Evolutionary conservation across 1,140 invertebrate species (phyloP).

Genomic region (Leptonema lineaticorne): DNA sequence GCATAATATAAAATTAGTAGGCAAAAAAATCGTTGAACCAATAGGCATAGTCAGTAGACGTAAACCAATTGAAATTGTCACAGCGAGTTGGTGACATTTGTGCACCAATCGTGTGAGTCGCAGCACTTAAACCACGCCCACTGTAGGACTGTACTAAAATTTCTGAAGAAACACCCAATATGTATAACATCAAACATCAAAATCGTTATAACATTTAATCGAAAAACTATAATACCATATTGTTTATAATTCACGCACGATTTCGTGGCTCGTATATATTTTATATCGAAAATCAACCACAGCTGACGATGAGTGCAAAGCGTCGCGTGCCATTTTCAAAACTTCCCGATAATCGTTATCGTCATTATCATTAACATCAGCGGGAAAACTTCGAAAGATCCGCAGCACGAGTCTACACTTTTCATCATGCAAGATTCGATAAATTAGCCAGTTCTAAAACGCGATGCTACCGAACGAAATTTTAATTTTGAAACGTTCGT

Average conservation of each 20-base stretch:
- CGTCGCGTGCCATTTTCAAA: slow-evolving; percentile 21
- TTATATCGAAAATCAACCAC: background rate
- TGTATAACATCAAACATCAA: background rate
- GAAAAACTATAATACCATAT: background rate
- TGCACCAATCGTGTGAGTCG: slow-evolving; percentile 2
- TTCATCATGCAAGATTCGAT: slow-evolving; percentile 10
- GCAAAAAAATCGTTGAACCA: too few species aligned
- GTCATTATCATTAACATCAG: slow-evolving; percentile 21
- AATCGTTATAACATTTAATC: background rate
- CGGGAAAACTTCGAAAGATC: slow-evolving; percentile 13
- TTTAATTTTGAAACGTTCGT: too few species aligned
- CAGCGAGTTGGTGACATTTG: slow-evolving; percentile 4
- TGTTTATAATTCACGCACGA: slow-evolving; percentile 18
- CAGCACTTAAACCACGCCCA: background rate
- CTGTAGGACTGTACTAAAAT: background rate
- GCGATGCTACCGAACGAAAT: slow-evolving; percentile 1
- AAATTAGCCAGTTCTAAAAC: background rate
- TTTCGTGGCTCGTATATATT: background rate
- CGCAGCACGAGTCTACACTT: slow-evolving; percentile 13
- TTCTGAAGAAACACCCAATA: background rate
- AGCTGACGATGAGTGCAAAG: background rate
- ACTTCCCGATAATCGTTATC: background rate
- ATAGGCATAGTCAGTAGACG: too few species aligned
- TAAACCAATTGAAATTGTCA: slow-evolving; percentile 1
- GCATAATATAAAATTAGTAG: too few species aligned